Conservation (phyloP, 2,888 invertebrate species). For the Cosmia pyralina region DNA sequence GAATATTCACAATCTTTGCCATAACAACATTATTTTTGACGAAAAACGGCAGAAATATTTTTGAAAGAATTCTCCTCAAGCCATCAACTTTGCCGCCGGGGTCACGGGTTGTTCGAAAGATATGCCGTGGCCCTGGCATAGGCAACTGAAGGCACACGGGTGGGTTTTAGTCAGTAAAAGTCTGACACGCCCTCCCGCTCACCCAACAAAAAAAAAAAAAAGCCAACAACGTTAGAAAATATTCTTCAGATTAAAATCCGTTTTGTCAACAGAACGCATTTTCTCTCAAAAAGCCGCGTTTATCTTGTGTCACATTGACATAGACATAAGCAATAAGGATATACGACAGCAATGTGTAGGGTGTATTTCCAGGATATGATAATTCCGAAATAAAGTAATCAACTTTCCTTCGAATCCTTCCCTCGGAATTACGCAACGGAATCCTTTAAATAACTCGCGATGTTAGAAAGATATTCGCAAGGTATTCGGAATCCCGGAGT, state of each 20-base stretch:
- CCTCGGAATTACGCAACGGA: constrained; percentile 23
- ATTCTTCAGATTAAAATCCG: constrained; percentile 9
- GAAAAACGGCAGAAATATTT: background rate
- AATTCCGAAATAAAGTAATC: constrained; percentile 33
- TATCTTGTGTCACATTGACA: constrained; percentile 14
- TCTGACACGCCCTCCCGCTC: too few species aligned
- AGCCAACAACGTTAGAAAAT: constrained; percentile 10
- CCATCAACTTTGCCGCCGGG: too few species aligned
- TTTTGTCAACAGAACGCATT: constrained; percentile 2
- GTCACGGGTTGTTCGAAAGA: too few species aligned
- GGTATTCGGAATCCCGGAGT: constrained; percentile 6
- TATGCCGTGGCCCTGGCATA: too few species aligned
- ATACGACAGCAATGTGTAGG: constrained; percentile 2
- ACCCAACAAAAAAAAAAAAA: too few species aligned
- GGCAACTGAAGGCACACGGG: too few species aligned
- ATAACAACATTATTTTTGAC: background rate
- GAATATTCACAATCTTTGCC: constrained; percentile 3
- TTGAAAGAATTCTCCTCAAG: constrained; percentile 8
- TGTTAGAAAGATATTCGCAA: constrained; percentile 3
- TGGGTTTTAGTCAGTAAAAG: too few species aligned
- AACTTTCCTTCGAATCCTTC: constrained; percentile 25
- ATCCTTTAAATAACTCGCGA: constrained; percentile 24
- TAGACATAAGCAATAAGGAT: too few species aligned
- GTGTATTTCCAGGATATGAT: constrained; percentile 9
- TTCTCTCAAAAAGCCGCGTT: constrained; percentile 13